A percentile compares a stretch with the other conserved stretches of the same genome.
phyloP scores from a whole-genome alignment of 2,113 vertebrate species.

The Myanophis thanlyinensis region DNA sequence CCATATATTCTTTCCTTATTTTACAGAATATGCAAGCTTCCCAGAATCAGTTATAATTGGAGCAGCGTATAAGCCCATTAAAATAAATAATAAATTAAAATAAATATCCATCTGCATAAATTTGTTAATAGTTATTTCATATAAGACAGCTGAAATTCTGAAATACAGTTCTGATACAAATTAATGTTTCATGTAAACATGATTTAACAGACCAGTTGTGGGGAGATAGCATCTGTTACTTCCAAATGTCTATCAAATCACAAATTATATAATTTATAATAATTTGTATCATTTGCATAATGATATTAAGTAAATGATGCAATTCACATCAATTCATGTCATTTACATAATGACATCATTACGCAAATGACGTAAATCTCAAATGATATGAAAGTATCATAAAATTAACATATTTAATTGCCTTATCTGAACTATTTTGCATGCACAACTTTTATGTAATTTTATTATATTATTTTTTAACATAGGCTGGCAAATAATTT shows the following conservation, averaged over 20 bases:
- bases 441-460: not conserved
- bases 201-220: not conserved
- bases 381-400: not conserved
- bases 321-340: not conserved
- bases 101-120: not conserved
- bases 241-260: not conserved
- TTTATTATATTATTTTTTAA: not conserved
- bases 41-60: not conserved
- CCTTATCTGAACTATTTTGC: not conserved
- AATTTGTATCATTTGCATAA: not conserved
- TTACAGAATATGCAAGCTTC: not conserved
- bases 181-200: not conserved
- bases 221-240: not conserved
- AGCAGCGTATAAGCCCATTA: not conserved
- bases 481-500: not conserved
- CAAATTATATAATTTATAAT: not conserved
- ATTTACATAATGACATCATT: not conserved
- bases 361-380: not conserved
- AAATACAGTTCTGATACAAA: not conserved
- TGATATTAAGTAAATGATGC: not conserved
- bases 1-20: not conserved
- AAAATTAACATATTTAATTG: not conserved
- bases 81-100: not conserved
- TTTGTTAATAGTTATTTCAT: not conserved
- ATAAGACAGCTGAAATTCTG: not conserved